These are phyloP conservation scores for Drosophila mercatorum DNA, from an alignment of 2,888 invertebrate genomes.

Conservation along the genomic window DNA sequence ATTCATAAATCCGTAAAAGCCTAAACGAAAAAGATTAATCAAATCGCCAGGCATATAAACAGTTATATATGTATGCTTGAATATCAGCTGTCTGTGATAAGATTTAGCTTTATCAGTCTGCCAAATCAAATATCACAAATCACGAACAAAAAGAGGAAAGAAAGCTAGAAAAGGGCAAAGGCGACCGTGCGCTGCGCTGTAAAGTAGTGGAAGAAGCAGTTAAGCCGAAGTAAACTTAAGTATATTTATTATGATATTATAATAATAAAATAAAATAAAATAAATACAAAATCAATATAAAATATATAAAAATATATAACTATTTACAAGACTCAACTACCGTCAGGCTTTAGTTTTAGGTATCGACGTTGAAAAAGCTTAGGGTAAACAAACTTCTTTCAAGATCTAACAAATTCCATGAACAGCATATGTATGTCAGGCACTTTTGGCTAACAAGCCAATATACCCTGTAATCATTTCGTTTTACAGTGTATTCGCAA, in stretches of 20 bases:
- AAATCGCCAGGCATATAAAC: slow-evolving; percentile 15
- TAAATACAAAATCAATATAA: too few species aligned
- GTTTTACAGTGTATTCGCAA: neutral
- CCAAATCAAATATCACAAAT: slow-evolving; percentile 4
- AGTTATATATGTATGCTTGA: slow-evolving; percentile 4
- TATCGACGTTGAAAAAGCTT: too few species aligned
- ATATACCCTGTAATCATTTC: neutral
- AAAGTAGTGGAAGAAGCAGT: too few species aligned
- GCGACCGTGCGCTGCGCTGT: neutral
- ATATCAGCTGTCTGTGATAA: neutral
- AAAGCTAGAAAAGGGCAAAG: neutral
- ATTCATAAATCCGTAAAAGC: neutral
- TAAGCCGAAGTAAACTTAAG: too few species aligned
- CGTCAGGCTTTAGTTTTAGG: too few species aligned
- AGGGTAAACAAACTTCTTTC: too few species aligned
- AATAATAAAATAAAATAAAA: too few species aligned
- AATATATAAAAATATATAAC: too few species aligned
- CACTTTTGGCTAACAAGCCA: neutral
- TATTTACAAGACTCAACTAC: too few species aligned
- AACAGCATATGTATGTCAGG: too few species aligned
- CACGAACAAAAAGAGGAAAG: neutral
- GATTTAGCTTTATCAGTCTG: neutral
- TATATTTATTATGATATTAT: too few species aligned
- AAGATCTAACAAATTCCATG: too few species aligned
- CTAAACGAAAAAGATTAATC: neutral